Percentiles rank a stretch among this genome's conserved stretches.
These are phyloP conservation scores for Typhlichthys eigenmanni DNA, from an alignment of 2,797 vertebrate species.

Conservation along the genomic window DNA sequence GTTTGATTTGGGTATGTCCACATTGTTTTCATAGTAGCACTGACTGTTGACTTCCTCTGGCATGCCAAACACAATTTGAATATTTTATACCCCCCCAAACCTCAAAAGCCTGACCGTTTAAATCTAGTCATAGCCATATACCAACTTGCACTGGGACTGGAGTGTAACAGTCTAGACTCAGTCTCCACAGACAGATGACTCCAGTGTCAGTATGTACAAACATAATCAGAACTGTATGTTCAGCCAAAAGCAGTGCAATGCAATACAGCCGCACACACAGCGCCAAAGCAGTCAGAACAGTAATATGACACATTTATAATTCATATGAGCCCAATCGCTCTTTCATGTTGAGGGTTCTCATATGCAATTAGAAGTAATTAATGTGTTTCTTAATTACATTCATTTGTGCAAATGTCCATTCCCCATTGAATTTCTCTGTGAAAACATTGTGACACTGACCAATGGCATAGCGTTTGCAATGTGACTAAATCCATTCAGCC, in stretches of 20 bases:
- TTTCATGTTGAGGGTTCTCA: constrained; percentile 77
- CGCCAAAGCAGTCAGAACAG: constrained; percentile 51
- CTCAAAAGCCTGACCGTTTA: constrained; percentile 16
- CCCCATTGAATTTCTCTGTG: constrained; percentile 74
- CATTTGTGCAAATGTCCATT: constrained; percentile 78
- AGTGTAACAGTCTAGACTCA: constrained; percentile 65
- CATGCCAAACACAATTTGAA: constrained; percentile 48
- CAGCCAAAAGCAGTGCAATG: constrained; percentile 1
- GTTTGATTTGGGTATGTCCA: constrained; percentile 56
- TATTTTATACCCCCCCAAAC: constrained; percentile 49
- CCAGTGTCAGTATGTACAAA: neutral
- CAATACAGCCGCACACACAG: constrained; percentile 34
- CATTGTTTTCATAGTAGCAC: constrained; percentile 48
- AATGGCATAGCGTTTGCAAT: constrained; percentile 79
- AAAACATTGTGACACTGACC: constrained; percentile 79
- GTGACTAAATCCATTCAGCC: constrained; percentile 77
- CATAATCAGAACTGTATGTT: constrained; percentile 5
- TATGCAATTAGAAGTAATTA: constrained; percentile 80
- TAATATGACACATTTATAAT: constrained; percentile 65
- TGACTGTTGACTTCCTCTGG: constrained; percentile 36
- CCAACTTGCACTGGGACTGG: constrained; percentile 41
- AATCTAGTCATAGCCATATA: constrained; percentile 34
- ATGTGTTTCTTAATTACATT: constrained; percentile 81
- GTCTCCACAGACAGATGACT: constrained; percentile 29
- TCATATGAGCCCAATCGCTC: constrained; percentile 70